Evolutionary conservation across 2,888 invertebrate genomes (phyloP).

Genomic region (Acheta domesticus): DNA sequence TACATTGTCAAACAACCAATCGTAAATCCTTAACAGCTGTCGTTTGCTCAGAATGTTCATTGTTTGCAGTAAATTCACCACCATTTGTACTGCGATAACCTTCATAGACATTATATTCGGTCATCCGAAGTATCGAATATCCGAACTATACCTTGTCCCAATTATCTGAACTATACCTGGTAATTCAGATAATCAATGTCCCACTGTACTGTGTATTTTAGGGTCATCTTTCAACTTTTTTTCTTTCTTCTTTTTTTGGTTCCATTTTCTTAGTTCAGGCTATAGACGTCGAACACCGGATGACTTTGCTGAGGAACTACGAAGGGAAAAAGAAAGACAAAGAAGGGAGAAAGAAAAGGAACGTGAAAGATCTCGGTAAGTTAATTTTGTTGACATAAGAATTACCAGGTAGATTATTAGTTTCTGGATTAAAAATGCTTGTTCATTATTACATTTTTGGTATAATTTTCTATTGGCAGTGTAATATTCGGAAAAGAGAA

Average conservation of each 20-base stretch:
- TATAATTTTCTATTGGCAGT: too few relatives aligned
- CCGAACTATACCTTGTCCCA: too few relatives aligned
- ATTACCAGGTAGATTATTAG: neutral
- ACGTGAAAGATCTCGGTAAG: conserved; percentile 22
- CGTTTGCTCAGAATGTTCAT: too few relatives aligned
- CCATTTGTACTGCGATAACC: too few relatives aligned
- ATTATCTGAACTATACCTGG: too few relatives aligned
- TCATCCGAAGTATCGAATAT: too few relatives aligned
- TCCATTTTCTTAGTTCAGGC: conserved; percentile 24
- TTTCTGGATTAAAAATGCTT: neutral
- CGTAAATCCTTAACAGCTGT: too few relatives aligned
- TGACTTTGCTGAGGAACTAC: conserved; percentile 47
- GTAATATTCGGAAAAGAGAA: too few relatives aligned
- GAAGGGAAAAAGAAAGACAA: conserved; percentile 48
- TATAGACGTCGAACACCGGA: conserved; percentile 29
- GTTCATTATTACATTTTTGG: neutral
- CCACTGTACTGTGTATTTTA: neutral
- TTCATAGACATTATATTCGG: too few relatives aligned
- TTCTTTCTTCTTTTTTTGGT: neutral
- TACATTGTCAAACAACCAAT: too few relatives aligned
- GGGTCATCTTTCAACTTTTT: neutral
- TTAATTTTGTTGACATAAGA: neutral
- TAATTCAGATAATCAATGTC: too few relatives aligned
- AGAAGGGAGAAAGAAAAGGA: conserved; percentile 40
- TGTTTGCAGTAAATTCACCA: too few relatives aligned